Conservation (phyloP, 1,140 invertebrate genomes). For the Drosophila lacteicornis region DNA sequence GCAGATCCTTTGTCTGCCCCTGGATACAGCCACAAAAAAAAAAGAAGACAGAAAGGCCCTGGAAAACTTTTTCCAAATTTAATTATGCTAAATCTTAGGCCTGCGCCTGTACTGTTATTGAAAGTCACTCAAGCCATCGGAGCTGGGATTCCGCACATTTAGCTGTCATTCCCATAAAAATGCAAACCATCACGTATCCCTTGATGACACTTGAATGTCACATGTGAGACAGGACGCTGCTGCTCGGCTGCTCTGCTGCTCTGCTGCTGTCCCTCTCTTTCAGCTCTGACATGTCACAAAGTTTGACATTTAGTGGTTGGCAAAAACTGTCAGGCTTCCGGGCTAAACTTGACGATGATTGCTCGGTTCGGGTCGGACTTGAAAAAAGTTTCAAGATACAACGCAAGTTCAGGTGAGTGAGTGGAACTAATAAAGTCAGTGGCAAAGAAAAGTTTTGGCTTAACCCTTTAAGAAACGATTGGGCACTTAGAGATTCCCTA, state of each 20-base stretch:
- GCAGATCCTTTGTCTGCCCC: slow-evolving; percentile 67
- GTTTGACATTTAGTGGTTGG: slow-evolving; percentile 83
- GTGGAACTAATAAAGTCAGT: slow-evolving; percentile 43
- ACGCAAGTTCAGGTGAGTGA: slow-evolving; percentile 23
- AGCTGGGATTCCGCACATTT: slow-evolving; percentile 51
- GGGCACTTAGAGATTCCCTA: too few species aligned
- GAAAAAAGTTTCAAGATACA: slow-evolving; percentile 60
- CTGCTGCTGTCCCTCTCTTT: slow-evolving; percentile 28
- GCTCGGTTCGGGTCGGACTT: slow-evolving; percentile 61
- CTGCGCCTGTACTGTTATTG: slow-evolving; percentile 39
- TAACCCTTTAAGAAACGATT: slow-evolving; percentile 1
- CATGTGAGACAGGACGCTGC: slow-evolving; percentile 63
- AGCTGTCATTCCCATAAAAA: slow-evolving; percentile 80
- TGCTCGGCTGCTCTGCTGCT: slow-evolving; percentile 9
- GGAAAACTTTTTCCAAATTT: slow-evolving; percentile 63
- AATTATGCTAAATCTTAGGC: slow-evolving; percentile 77
- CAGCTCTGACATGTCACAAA: slow-evolving; percentile 61
- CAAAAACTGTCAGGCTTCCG: slow-evolving; percentile 76
- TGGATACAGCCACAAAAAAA: slow-evolving; percentile 17
- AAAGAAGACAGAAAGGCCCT: slow-evolving; percentile 21
- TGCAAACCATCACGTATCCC: slow-evolving; percentile 71
- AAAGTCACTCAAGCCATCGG: slow-evolving; percentile 75
- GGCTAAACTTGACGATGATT: slow-evolving; percentile 75
- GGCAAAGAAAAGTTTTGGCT: slow-evolving; percentile 10
- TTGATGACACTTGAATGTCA: slow-evolving; percentile 82